Percentiles rank a stretch among this genome's conserved stretches.
Conservation (phyloP, 2,113 vertebrate species). For the Hassar affinis region DNA sequence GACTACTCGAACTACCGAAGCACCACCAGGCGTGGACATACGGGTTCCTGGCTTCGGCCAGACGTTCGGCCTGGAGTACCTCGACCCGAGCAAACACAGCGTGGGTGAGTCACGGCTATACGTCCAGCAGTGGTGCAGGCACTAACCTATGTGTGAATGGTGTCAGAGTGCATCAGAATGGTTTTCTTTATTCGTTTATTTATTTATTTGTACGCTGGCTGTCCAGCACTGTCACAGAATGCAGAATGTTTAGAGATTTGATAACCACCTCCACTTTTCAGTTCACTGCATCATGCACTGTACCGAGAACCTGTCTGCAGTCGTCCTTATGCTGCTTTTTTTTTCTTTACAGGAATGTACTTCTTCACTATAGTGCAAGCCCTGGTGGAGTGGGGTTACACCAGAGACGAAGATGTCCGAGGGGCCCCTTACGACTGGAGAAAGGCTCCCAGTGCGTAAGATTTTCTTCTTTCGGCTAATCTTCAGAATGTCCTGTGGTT, state of each 20-base stretch:
- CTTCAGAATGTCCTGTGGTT: neutral
- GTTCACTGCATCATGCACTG: neutral
- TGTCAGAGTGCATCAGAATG: neutral
- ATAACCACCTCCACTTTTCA: neutral
- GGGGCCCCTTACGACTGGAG: slow-evolving; percentile 98
- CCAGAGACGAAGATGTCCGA: slow-evolving; percentile 81
- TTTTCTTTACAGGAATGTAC: slow-evolving; percentile 82
- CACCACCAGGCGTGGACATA: slow-evolving; percentile 87
- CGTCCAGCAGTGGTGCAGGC: neutral
- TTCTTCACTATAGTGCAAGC: slow-evolving; percentile 89
- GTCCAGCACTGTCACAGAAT: neutral
- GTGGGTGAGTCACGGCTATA: slow-evolving; percentile 79
- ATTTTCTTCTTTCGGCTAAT: neutral
- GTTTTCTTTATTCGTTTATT: too few species aligned
- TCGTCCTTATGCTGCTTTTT: slow-evolving; percentile 18
- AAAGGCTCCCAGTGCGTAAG: slow-evolving; percentile 88
- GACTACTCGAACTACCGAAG: slow-evolving; percentile 77
- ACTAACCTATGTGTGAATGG: neutral
- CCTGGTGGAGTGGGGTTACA: slow-evolving; percentile 89
- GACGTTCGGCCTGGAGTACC: slow-evolving; percentile 87
- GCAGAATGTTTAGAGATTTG: neutral
- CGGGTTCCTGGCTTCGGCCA: slow-evolving; percentile 90
- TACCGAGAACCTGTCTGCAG: slow-evolving; percentile 60
- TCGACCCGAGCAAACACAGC: slow-evolving; percentile 88
- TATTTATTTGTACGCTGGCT: neutral